Evolutionary conservation across 2,888 invertebrate genomes (phyloP), one percentile per base, ranked within the genome.

Genomic region (Hydropsyche betteni): DNA sequence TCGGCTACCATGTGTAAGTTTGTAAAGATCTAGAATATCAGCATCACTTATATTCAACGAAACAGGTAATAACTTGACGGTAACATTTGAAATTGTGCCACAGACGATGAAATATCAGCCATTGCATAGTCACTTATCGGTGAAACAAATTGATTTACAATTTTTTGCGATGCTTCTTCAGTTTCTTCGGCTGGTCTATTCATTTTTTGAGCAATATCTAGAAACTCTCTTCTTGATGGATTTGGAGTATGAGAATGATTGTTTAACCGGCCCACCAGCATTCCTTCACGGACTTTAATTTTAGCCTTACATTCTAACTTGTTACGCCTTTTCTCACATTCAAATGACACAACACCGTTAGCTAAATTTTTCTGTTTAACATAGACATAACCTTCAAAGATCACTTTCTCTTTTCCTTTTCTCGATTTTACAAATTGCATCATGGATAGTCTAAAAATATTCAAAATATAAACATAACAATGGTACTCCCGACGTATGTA

Each of bases 301-400:
- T 58, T 58, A 58, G 58, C 58, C 58, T 58, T 58, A 58, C 58
- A 58, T 14, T 58, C 58, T n/a, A 51, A 51, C 51, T 51, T 51
- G 51, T 51, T 51, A 51, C 51, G 51, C 51, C 51, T 51, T 51
- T 24, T 24, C 24, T 24, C 24, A 24, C 24, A 24, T 24, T 24
- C 24, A 24, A 24, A 24, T 24, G 24, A 51, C 51, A 51, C 51
- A 51, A 51, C 51, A 51, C 51, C 51, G 51, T 51, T 8, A 2
- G 51, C 51, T 24, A 24, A 24, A 24, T 24, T 24, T 24, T 24
- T 24, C 24, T 24, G 24, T 24, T 24, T 24, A 24, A 24, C 24
- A 24, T 24, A 24, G 24, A 24, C 24, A 24, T 24, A 24, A 24
- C 2, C 24, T 24, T 24, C 24, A 24, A 24, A 24, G 24, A 24